phyloP scores from a whole-genome alignment of 1,140 invertebrate genomes.

The Bombus affinis region DNA sequence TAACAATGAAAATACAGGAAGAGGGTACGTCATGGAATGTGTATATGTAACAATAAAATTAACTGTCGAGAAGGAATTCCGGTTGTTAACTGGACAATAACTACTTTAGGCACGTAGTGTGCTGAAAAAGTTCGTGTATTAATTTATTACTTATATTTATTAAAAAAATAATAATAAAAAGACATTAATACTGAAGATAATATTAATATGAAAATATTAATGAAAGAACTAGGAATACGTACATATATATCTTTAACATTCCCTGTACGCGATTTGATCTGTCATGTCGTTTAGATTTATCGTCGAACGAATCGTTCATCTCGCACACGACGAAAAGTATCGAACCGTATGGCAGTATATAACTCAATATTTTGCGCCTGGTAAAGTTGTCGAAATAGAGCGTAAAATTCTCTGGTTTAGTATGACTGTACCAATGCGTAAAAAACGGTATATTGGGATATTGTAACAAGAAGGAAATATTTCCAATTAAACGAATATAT shows the following conservation, averaged over 20 bases:
- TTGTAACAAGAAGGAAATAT: not conserved
- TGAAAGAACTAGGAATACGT: not conserved
- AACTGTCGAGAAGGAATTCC: not conserved
- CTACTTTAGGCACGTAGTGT: too few relatives aligned
- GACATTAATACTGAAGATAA: not conserved
- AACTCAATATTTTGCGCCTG: not conserved
- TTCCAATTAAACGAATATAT: not conserved
- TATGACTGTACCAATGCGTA: not conserved
- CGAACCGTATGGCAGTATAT: not conserved
- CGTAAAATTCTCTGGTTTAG: not conserved
- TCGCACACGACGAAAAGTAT: not conserved
- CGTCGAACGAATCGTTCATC: not conserved
- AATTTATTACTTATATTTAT: not conserved
- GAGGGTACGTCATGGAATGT: too few relatives aligned
- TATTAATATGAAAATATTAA: not conserved
- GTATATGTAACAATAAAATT: not conserved
- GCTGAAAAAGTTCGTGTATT: too few relatives aligned
- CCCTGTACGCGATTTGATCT: not conserved
- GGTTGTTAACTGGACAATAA: not conserved
- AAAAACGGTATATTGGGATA: not conserved
- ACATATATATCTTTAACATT: not conserved
- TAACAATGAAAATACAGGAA: constrained; percentile 22
- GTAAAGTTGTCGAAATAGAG: not conserved
- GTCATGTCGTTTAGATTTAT: not conserved
- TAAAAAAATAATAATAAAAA: not conserved